These are phyloP conservation scores for Pecten maximus DNA, from an alignment of 2,888 invertebrate genomes.

Conservation along the genomic window DNA sequence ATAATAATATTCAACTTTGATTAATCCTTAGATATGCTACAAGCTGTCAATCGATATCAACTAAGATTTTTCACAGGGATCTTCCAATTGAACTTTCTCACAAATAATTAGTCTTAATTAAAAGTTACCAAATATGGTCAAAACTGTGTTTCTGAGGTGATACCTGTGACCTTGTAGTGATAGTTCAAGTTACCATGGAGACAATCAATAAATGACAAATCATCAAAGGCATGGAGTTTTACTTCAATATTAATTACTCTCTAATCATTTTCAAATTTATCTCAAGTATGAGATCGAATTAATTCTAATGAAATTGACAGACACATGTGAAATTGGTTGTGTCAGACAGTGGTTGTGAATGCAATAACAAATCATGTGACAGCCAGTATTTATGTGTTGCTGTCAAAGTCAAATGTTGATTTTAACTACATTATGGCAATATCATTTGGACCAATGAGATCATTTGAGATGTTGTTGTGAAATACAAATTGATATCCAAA, in stretches of 20 bases:
- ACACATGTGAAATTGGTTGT: background rate
- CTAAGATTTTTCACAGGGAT: too few relatives aligned
- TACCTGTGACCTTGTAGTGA: too few relatives aligned
- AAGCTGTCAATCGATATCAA: too few relatives aligned
- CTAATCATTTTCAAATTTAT: conserved; percentile 10
- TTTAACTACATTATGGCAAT: background rate
- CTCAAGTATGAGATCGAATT: background rate
- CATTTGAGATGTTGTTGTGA: too few relatives aligned
- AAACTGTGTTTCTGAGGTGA: too few relatives aligned
- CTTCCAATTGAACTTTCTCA: too few relatives aligned
- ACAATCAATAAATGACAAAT: background rate
- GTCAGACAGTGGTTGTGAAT: background rate
- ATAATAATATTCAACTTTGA: too few relatives aligned
- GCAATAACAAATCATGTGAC: background rate
- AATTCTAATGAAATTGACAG: background rate
- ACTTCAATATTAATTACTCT: background rate
- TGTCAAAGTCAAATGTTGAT: background rate
- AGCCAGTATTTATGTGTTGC: background rate
- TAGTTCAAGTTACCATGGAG: background rate
- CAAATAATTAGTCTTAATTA: too few relatives aligned
- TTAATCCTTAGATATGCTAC: too few relatives aligned
- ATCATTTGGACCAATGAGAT: background rate
- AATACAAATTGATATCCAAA: background rate
- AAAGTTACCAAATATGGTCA: too few relatives aligned
- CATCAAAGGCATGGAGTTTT: background rate